Conservation (phyloP, 1,140 invertebrate genomes). For the Platyura marginata region DNA sequence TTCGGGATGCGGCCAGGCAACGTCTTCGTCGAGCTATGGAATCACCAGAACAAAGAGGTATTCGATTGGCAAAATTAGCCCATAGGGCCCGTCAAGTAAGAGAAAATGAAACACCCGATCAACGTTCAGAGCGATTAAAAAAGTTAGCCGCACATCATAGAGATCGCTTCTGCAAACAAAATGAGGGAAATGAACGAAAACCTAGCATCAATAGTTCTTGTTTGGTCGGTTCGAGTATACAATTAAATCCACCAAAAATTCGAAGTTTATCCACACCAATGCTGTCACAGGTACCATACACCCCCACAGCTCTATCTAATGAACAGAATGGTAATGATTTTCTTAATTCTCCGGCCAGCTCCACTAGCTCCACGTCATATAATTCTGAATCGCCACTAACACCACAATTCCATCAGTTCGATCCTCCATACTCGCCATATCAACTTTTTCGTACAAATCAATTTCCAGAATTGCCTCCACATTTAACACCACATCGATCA, state of each 20-base stretch:
- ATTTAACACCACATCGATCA: too few species aligned
- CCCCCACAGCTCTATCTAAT: not conserved
- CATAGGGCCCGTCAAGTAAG: conserved; percentile 22
- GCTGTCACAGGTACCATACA: not conserved
- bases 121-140: conserved; percentile 27
- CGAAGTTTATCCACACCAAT: not conserved
- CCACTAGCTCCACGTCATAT: not conserved
- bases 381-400: too few species aligned
- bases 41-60: conserved; percentile 26
- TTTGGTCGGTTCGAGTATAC: not conserved
- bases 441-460: too few species aligned
- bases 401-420: too few species aligned
- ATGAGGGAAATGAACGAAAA: conserved; percentile 27
- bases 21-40: conserved; percentile 24
- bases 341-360: too few species aligned
- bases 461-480: too few species aligned
- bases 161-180: conserved; percentile 30
- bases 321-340: not conserved
- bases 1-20: conserved; percentile 21
- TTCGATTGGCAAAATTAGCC: conserved; percentile 28
- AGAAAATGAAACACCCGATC: conserved; percentile 27
- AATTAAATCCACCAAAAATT: not conserved
- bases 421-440: too few species aligned
- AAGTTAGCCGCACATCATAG: conserved; percentile 30
- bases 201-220: conserved; percentile 5